These are phyloP conservation scores for Pithys albifrons DNA, from an alignment of 2,113 vertebrate genomes.

Conservation along the genomic window DNA sequence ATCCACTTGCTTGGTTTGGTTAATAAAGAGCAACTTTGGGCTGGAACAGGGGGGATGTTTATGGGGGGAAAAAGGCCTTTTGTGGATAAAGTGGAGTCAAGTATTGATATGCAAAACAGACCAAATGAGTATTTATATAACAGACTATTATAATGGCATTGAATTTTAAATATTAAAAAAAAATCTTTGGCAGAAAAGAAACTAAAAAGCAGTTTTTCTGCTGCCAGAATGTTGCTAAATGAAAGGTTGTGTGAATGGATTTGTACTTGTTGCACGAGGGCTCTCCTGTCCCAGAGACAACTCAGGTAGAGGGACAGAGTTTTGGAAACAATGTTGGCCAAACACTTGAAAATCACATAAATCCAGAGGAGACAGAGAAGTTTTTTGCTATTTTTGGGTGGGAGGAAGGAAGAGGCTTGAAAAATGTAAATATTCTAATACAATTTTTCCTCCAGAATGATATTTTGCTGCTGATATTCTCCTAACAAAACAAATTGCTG, in stretches of 20 bases:
- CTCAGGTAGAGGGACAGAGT: neutral
- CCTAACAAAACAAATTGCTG: neutral
- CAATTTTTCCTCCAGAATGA: slow-evolving; percentile 28
- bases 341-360: slow-evolving; percentile 31
- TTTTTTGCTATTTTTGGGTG: slow-evolving; percentile 48
- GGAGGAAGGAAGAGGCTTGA: slow-evolving; percentile 57
- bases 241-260: neutral
- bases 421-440: slow-evolving; percentile 60
- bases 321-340: neutral
- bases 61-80: neutral
- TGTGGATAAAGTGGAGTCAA: neutral
- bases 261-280: neutral
- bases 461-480: neutral
- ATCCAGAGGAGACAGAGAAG: neutral
- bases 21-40: slow-evolving; percentile 42
- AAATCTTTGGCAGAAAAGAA: neutral
- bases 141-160: neutral
- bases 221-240: neutral
- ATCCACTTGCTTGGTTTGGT: slow-evolving; percentile 17
- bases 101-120: slow-evolving; percentile 34
- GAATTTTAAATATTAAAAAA: neutral
- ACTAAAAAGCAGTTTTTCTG: neutral
- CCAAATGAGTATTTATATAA: neutral
- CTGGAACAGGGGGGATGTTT: slow-evolving; percentile 14
- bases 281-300: neutral